Base-by-base conservation (phyloP, 2,888 invertebrate species). In the Watsonalla cultraria region DNA sequence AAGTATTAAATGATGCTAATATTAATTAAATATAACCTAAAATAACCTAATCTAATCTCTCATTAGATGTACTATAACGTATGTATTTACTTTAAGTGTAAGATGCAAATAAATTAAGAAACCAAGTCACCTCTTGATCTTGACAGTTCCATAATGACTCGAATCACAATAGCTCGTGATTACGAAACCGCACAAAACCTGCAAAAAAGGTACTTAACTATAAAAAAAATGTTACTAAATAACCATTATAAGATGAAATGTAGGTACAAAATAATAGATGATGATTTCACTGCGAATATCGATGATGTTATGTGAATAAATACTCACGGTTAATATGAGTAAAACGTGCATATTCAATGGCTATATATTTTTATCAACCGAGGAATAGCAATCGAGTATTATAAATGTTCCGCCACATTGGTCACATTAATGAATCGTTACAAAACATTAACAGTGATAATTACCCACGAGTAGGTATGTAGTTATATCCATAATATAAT, bases 171-270 rank as follows among this genome's bases (percentile, higher is more conserved):
- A 34, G 11, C 47, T 47, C 33, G 34, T 34, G 42, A 54, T 46
- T 35, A 52, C 11, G 37, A 51, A n/a, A 45, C 47, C 42, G 24
- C 42, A 47, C 13, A 51, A 9, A 51, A 51, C 35, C 54, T 54
- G 45, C 13, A 49, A 53, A 46, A 45, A 49, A 49, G 35, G 14
- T 14, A 15, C 13, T 9, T 8, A 15, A 15, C 15, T 8, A 24
- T 24, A 7, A 35, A 48, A 37, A 48, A n/a, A 24, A 7, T 5
- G 9, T 9, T 33, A 35, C 6, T 35, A 35, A 13, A 6, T 47
- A 34, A 11, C 11, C n/a, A 8, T 11, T 8, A 46, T 5, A n/a
- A 0, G 46, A 47, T 15, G 13, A n/a, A 6, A 47, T 33, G 33
- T 13, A 13, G 6, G 45, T 9, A 14, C 6, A 14, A 14, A 14